phyloP scores from a whole-genome alignment of 1,140 invertebrate species.

The Metaphire vulgaris region DNA sequence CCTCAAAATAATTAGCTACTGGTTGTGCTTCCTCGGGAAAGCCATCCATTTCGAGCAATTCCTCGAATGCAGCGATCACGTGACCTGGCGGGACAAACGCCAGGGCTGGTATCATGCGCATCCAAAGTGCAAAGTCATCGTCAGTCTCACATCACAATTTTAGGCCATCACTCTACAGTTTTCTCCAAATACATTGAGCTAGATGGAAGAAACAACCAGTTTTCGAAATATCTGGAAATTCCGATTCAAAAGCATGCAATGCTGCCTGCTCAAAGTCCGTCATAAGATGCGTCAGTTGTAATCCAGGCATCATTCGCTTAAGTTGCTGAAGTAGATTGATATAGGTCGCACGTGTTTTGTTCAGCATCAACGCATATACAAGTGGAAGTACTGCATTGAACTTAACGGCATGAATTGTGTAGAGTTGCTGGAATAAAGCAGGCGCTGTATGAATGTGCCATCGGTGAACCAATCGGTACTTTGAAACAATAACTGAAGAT shows the following conservation, averaged over 20 bases:
- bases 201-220: conserved; percentile 4
- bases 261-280: background rate
- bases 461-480: background rate
- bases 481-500: background rate
- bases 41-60: background rate
- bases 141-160: background rate
- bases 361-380: background rate
- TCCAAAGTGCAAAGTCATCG: background rate
- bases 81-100: no score
- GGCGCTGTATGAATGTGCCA: background rate
- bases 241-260: background rate
- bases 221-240: background rate
- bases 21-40: background rate
- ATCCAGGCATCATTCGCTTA: background rate
- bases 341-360: background rate
- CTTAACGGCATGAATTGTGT: background rate
- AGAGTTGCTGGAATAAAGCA: background rate
- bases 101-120: background rate
- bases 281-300: background rate
- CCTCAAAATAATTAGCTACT: background rate
- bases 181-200: background rate
- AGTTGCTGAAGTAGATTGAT: background rate
- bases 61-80: background rate
- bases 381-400: background rate
- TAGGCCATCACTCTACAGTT: background rate